Base-by-base conservation (phyloP, 2,888 invertebrate species). In the Augiades crinisus region DNA sequence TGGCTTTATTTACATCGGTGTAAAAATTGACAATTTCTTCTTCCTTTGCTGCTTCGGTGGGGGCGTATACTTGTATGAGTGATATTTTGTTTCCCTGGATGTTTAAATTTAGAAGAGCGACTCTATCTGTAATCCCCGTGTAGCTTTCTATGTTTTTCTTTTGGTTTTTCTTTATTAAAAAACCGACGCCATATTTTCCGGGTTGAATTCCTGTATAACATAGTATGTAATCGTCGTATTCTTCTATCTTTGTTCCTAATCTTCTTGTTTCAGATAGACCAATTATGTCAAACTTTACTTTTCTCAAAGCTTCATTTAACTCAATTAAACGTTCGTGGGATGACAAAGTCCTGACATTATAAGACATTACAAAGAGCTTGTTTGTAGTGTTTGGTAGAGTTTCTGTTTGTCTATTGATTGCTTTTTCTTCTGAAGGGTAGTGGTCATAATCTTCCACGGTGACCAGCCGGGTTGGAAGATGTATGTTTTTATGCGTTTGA, bases 221-320 rank as follows among this genome's bases (percentile, higher is more conserved):
- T 0, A 64, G 34, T 22, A 66, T 62, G 17, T 53, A 56, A 3
- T 62, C 31, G 4, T 59, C 47, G 22, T 64, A 19, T 38, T 65
- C 65, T 58, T 59, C 54, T 6, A 63, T 67, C 37, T 54, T 53
- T 13, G 50, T 55, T 34, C 65, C 67, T 0, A 16, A 27, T 0
- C 60, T 22, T 46, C 64, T 54, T 1, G 34, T 37, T 57, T 65
- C 65, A 0, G 59, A 27, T 30, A 63, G 13, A 0, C 65, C 63
- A 4, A 63, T 51, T 44, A 65, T 56, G 24, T 66, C 62, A 8
- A 51, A 62, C 30, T 62, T 59, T 0, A 62, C 57, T 4, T 60
- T 14, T 53, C 19, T 12, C 13, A 61, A n/a, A 2, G 57, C 34
- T 37, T 56, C 44, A 5, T 47, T 44, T 13, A 62, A 16, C 47